phyloP scores from a whole-genome alignment of 2,888 invertebrate species.

The Choristoneura rosaceana region DNA sequence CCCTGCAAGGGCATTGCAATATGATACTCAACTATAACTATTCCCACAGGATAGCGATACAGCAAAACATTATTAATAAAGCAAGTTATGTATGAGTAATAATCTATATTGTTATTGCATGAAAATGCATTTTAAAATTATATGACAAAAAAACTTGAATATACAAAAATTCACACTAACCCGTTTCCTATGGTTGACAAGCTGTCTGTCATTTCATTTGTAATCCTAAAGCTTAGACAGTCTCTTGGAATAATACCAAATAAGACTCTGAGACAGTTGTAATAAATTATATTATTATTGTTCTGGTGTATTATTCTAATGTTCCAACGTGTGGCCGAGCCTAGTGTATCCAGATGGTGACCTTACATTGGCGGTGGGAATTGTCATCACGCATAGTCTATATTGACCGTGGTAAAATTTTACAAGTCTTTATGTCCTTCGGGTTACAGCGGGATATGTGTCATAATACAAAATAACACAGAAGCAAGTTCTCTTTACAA shows the following conservation, averaged over 20 bases:
- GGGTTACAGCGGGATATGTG: background rate
- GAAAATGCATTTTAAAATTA: too few species aligned
- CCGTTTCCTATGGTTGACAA: background rate
- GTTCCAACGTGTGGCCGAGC: background rate
- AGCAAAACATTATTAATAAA: too few species aligned
- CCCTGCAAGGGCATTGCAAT: too few species aligned
- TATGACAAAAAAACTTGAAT: background rate
- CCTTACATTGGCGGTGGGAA: slow-evolving; percentile 5
- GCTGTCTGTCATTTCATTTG: background rate
- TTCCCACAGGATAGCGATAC: too few species aligned
- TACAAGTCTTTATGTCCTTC: background rate
- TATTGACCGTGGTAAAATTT: background rate
- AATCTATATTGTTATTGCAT: too few species aligned
- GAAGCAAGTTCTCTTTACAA: background rate
- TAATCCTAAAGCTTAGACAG: background rate
- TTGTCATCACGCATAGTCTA: slow-evolving; percentile 4
- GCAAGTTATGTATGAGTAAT: too few species aligned
- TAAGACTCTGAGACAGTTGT: slow-evolving; percentile 2
- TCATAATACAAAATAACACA: background rate
- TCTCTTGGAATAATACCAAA: background rate
- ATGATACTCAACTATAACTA: too few species aligned
- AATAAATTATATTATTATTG: background rate
- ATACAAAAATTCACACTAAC: background rate
- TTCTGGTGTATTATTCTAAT: background rate
- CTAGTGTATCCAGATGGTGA: slow-evolving; percentile 18